Conservation (phyloP, 2,113 vertebrate genomes). For the Myotis brandtii region DNA sequence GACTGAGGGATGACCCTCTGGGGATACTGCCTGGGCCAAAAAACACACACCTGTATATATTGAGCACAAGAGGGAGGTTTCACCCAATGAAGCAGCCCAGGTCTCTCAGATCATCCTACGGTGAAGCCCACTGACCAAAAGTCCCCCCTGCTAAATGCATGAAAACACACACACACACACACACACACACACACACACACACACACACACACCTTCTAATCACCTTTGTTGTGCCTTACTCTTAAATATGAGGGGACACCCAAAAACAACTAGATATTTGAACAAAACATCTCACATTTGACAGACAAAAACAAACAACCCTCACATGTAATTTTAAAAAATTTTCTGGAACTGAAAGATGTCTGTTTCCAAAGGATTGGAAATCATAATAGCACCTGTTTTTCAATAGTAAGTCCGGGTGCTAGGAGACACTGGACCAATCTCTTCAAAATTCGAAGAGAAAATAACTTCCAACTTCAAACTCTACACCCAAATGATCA, state of each 20-base stretch:
- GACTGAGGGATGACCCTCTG: neutral
- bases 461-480: slow-evolving; percentile 1
- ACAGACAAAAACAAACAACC: neutral
- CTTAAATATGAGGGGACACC: neutral
- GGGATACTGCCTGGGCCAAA: neutral
- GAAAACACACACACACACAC: neutral
- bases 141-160: neutral
- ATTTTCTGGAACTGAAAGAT: slow-evolving; percentile 26
- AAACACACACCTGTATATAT: neutral
- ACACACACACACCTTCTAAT: neutral
- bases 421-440: neutral
- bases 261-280: neutral
- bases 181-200: neutral
- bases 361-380: neutral
- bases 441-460: slow-evolving; percentile 17
- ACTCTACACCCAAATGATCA: neutral
- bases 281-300: slow-evolving; percentile 7
- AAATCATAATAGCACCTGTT: neutral
- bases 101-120: neutral
- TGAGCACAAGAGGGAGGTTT: neutral
- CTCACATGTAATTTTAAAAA: neutral
- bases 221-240: neutral
- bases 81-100: neutral
- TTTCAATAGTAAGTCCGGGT: neutral
- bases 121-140: neutral